These are phyloP conservation scores for Phragmatobia fuliginosa DNA, from an alignment of 2,888 invertebrate genomes.

Conservation along the genomic window DNA sequence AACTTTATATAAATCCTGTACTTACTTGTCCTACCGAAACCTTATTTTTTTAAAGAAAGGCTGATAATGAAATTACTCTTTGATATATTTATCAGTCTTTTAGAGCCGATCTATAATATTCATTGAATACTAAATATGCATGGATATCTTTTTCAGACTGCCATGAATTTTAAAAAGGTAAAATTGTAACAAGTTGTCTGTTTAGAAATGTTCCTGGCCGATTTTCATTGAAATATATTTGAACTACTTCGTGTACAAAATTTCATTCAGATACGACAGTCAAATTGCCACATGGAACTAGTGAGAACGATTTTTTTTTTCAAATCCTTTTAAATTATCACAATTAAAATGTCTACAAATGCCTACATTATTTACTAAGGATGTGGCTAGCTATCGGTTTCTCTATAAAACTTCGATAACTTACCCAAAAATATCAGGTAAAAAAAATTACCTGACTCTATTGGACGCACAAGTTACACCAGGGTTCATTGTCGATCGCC, in stretches of 20 bases:
- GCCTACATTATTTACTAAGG: background rate
- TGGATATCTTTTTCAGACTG: background rate
- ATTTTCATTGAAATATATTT: constrained; percentile 10
- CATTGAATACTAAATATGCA: background rate
- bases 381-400: background rate
- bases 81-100: background rate
- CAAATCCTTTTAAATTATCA: background rate
- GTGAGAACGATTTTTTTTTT: no score
- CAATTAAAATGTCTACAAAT: background rate
- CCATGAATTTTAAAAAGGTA: background rate
- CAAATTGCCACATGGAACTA: no score
- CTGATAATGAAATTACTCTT: background rate
- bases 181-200: background rate
- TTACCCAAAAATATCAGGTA: background rate
- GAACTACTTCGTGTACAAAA: no score
- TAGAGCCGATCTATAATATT: background rate
- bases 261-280: no score
- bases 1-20: no score
- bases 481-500: background rate
- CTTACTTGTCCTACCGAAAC: no score
- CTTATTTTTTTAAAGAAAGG: no score
- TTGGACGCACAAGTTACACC: background rate
- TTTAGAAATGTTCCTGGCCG: background rate
- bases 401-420: background rate
- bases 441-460: constrained; percentile 18